Evolutionary conservation across 2,113 vertebrate species (phyloP), one percentile per base, ranked within the genome.

Genomic region (Puntigrus tetrazona): DNA sequence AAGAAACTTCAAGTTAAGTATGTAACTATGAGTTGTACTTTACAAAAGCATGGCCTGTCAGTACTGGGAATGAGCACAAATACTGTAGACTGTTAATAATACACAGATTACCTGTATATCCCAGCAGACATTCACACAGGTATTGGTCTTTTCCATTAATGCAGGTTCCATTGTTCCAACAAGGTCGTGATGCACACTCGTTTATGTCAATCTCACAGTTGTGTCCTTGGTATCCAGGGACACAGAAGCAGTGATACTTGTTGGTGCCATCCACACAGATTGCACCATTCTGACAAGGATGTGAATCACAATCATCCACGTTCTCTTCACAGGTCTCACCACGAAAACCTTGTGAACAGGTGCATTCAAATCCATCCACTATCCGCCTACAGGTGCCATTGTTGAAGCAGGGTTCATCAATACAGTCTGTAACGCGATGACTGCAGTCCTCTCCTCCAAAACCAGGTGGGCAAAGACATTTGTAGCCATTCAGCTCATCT

Each of bases 181-280:
- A 99, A 43, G 98, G 98, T 78, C 91, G 91, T 29, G 97, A 99
- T 0, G 97, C 98, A 25, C 98, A 99, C 90, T 99, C 98, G 1
- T 99, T 95, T 82, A 99, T 99, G 93, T 99, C 98, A 31, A 99
- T 96, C 63, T 99, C 97, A 57, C 98, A 99, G 92, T 90, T 93
- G 69, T 94, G 91, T 9, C 98, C 98, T 86, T 99, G 98, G 90
- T 97, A 99, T 0, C 98, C 98, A 0, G 98, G 98, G 88, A 99
- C 98, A 0, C 98, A 99, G 93, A 97, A 99, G 88, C 98, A 99
- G 88, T 93, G 94, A 89, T 96, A 99, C 86, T 89, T 88, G 0
- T 90, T 87, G 47, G 89, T 81, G 0, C 90, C 89, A 31, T 97
- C 94, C 20, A 96, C 70, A 83, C 98, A 99, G 89, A 98, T 96